Percentiles rank a stretch among this genome's conserved stretches.
phyloP scores from a whole-genome alignment of 2,888 invertebrate genomes.

The Lasiommata megera region DNA sequence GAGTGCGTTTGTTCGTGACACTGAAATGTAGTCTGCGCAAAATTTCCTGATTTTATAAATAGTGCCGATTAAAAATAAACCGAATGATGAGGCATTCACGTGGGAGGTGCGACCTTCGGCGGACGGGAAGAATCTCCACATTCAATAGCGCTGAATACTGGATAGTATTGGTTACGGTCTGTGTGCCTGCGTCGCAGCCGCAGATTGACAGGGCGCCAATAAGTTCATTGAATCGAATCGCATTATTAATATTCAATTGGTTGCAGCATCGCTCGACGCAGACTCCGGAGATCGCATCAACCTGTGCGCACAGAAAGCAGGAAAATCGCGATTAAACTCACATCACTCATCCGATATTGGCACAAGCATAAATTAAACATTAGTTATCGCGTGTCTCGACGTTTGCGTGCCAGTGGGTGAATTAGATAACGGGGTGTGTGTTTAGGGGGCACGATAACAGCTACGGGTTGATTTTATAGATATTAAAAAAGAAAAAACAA shows the following conservation, averaged over 20 bases:
- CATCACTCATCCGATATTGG: slow-evolving; percentile 37
- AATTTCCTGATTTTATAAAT: slow-evolving; percentile 61
- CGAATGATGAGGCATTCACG: slow-evolving; percentile 54
- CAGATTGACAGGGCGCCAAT: slow-evolving; percentile 56
- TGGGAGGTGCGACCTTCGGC: slow-evolving; percentile 67
- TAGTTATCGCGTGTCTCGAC: slow-evolving; percentile 48
- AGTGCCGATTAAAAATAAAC: slow-evolving; percentile 63
- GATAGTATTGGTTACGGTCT: slow-evolving; percentile 50
- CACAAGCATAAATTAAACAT: slow-evolving; percentile 47
- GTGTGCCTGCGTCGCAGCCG: slow-evolving; percentile 42
- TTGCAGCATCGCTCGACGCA: slow-evolving; percentile 21
- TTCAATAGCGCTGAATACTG: slow-evolving; percentile 44
- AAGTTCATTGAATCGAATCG: slow-evolving; percentile 41
- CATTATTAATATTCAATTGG: slow-evolving; percentile 47
- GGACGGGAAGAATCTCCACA: slow-evolving; percentile 48
- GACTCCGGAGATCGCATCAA: slow-evolving; percentile 7
- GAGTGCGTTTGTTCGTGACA: slow-evolving; percentile 21
- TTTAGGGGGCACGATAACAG: slow-evolving; percentile 44
- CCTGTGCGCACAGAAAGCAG: slow-evolving; percentile 35
- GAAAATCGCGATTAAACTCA: slow-evolving; percentile 43
- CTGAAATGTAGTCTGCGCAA: slow-evolving; percentile 56
- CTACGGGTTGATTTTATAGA: slow-evolving; percentile 34
- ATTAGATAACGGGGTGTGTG: slow-evolving; percentile 61
- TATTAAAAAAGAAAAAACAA: slow-evolving; percentile 21
- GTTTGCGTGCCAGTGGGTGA: slow-evolving; percentile 61